Evolutionary conservation across 2,113 vertebrate genomes (phyloP), one percentile per base, ranked within the genome.

Genomic region (Maylandia zebra): DNA sequence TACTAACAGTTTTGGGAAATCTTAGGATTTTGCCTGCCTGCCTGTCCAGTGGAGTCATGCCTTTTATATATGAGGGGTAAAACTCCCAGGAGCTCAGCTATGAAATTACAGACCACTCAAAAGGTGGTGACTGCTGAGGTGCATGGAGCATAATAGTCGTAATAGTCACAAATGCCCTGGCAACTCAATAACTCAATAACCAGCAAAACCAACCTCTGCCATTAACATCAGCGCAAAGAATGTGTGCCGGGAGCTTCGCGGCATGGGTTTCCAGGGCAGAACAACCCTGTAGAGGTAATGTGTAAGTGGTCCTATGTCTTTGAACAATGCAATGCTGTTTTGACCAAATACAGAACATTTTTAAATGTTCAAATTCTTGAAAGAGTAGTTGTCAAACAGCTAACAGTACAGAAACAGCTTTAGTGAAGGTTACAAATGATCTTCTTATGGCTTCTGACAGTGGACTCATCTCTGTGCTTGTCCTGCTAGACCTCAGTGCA

Each of bases 221-320:
- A 41, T 71, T 71, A 71, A 71, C 36, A 71, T 71, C 66, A 43
- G 36, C 8, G 3, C 36, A 43, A 24, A 71, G 24, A 38, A 14
- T 43, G 64, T 24, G 12, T 24, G 66, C 1, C 8, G 0, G n/a
- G n/a, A 71, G 66, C n/a, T 71, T 41, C 0, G 1, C 2, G 3
- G 36, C n/a, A 71, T 71, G 36, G 12, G 11, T 69, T 69, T 41
- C 64, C n/a, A 43, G 36, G 0, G 64, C 34, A 36, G 6, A 66
- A 32, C 57, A 61, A 66, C 32, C 59, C 17, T 36, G 32, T 36
- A 5, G 59, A 36, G 19, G 36, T 69, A 41, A 24, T 41, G 19
- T 1, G 64, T 41, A 71, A 24, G 66, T 71, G 36, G 66, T 24
- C 66, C 66, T 43, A 14, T 43, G 12, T 71, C 34, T 71, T 41